Percentiles rank a stretch among this genome's conserved stretches.
phyloP scores from a whole-genome alignment of 2,797 vertebrate genomes.

The Megaceryle alcyon region DNA sequence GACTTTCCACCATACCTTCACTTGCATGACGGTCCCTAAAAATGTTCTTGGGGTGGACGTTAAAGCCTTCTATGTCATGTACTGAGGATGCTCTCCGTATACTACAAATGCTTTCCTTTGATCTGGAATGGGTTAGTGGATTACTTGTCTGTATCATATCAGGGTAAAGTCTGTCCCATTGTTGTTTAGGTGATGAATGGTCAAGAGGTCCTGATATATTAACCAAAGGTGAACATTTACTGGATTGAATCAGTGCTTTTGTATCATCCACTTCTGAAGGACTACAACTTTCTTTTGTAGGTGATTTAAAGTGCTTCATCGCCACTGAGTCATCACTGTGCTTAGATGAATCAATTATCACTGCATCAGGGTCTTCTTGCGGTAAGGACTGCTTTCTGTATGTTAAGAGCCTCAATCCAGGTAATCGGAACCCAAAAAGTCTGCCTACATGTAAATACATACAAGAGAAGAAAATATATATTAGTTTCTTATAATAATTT shows the following conservation, averaged over 20 bases:
- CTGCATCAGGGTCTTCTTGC: slow-evolving; percentile 95
- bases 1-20: slow-evolving; percentile 85
- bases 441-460: slow-evolving; percentile 81
- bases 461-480: slow-evolving; percentile 11
- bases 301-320: slow-evolving; percentile 92
- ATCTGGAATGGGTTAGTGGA: slow-evolving; percentile 89
- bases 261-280: slow-evolving; percentile 93
- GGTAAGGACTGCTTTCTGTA: slow-evolving; percentile 95
- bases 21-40: slow-evolving; percentile 91
- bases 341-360: slow-evolving; percentile 91
- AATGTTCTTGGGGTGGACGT: slow-evolving; percentile 86
- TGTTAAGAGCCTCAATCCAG: slow-evolving; percentile 89
- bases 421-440: slow-evolving; percentile 93
- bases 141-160: slow-evolving; percentile 87
- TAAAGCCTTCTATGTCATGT: slow-evolving; percentile 95
- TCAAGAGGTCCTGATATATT: slow-evolving; percentile 90
- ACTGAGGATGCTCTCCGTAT: slow-evolving; percentile 95
- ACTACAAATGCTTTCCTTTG: slow-evolving; percentile 91
- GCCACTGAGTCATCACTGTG: slow-evolving; percentile 89
- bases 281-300: slow-evolving; percentile 91
- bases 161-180: slow-evolving; percentile 89
- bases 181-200: slow-evolving; percentile 93
- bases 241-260: slow-evolving; percentile 91
- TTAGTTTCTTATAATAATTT: neutral
- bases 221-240: slow-evolving; percentile 88